Conservation (phyloP, 2,113 vertebrate species). For the Dromas ardeola region DNA sequence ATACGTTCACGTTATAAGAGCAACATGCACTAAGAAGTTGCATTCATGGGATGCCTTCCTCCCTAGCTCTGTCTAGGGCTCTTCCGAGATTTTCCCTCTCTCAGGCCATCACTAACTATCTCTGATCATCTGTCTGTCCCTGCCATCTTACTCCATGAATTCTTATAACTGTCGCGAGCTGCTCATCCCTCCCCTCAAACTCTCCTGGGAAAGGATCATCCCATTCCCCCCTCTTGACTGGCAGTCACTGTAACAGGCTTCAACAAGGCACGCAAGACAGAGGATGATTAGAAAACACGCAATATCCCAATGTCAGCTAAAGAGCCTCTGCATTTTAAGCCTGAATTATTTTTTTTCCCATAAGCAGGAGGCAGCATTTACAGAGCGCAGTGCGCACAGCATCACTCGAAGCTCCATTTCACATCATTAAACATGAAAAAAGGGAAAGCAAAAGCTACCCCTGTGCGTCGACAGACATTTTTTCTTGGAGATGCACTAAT, state of each 20-base stretch:
- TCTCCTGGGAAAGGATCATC: not conserved
- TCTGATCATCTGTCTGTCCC: too few species aligned
- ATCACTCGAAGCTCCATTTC: not conserved
- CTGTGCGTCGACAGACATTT: rapidly evolving
- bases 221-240: not conserved
- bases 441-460: not conserved
- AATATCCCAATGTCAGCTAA: rapidly evolving
- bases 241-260: too few species aligned
- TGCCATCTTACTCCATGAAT: rapidly evolving
- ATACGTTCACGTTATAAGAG: rapidly evolving
- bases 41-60: not conserved
- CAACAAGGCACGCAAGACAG: rapidly evolving
- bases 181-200: not conserved
- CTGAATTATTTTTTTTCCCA: not conserved
- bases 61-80: not conserved
- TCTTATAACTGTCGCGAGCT: not conserved
- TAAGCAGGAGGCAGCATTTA: not conserved
- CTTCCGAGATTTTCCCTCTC: not conserved
- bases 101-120: rapidly evolving
- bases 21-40: not conserved
- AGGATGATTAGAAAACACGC: not conserved
- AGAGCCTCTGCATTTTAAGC: not conserved
- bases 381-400: rapidly evolving
- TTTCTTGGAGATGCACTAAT: not conserved
- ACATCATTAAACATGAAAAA: not conserved